Conservation (phyloP, 2,888 invertebrate species). For the Himalopsyche japonica region DNA sequence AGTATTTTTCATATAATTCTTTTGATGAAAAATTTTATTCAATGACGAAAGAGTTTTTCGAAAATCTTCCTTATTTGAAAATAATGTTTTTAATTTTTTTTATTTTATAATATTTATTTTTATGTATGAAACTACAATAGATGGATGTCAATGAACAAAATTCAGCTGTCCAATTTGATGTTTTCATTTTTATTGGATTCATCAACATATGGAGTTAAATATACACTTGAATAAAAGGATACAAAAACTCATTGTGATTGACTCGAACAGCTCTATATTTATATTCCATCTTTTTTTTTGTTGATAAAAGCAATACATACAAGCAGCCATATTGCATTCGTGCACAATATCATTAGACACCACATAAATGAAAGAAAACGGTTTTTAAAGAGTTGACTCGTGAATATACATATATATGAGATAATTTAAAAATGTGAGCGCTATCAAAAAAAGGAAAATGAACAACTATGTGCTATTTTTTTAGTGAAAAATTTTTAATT, state of each 20-base stretch:
- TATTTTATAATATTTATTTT: too few relatives aligned
- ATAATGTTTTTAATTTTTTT: too few relatives aligned
- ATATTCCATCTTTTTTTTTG: background rate
- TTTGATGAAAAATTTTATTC: too few relatives aligned
- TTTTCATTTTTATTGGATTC: too few relatives aligned
- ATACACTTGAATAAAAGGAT: background rate
- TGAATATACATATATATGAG: background rate
- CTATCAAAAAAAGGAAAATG: background rate
- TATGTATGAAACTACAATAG: too few relatives aligned
- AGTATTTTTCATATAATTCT: too few relatives aligned
- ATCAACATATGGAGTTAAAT: background rate
- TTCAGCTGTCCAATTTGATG: too few relatives aligned
- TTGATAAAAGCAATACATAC: background rate
- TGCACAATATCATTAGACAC: slow-evolving; percentile 1
- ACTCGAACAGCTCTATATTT: background rate
- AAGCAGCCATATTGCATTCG: background rate
- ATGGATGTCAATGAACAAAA: too few relatives aligned
- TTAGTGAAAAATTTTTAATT: too few relatives aligned
- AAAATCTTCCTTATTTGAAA: too few relatives aligned
- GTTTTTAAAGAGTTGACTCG: background rate
- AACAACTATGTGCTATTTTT: too few relatives aligned
- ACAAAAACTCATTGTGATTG: background rate
- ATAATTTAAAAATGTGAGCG: background rate
- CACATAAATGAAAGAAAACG: background rate
- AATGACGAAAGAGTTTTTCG: too few relatives aligned